Evolutionary conservation across 2,888 invertebrate genomes (phyloP).

Genomic region (Trichacis sp.): DNA sequence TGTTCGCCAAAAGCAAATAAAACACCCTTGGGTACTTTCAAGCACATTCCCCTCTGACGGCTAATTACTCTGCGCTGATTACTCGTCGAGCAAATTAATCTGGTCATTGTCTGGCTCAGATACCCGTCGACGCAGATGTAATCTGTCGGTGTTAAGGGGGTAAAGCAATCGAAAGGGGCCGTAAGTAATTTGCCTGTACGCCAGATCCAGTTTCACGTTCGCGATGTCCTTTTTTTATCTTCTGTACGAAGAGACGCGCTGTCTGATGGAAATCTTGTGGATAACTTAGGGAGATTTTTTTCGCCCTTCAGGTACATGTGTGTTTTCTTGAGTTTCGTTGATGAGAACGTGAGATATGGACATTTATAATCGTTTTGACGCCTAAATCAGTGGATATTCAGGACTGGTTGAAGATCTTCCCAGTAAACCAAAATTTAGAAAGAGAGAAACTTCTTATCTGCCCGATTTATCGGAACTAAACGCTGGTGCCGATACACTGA

Average conservation of each 20-base stretch:
- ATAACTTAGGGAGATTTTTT: too few species aligned
- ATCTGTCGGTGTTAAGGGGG: slow-evolving; percentile 21
- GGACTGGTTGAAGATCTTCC: too few species aligned
- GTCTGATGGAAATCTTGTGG: too few species aligned
- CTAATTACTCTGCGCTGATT: slow-evolving; percentile 24
- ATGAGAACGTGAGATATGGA: too few species aligned
- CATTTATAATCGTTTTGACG: too few species aligned
- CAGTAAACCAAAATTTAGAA: too few species aligned
- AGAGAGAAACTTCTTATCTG: too few species aligned
- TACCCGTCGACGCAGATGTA: slow-evolving; percentile 22
- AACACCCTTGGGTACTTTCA: background rate
- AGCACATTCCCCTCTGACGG: slow-evolving; percentile 3
- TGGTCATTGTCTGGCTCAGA: slow-evolving; percentile 28
- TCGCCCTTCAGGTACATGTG: too few species aligned
- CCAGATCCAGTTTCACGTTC: slow-evolving; percentile 6
- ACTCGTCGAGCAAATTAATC: slow-evolving; percentile 33
- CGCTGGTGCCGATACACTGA: too few species aligned
- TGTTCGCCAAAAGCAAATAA: too few species aligned
- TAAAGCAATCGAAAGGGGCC: slow-evolving; percentile 4
- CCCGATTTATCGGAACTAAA: too few species aligned
- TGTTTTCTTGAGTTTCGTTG: background rate
- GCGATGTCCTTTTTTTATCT: background rate
- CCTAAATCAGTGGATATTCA: too few species aligned
- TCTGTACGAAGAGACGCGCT: background rate
- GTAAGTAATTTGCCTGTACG: slow-evolving; percentile 10